Percentiles rank a stretch among this genome's conserved stretches.
These are phyloP conservation scores for Ceryle rudis DNA, from an alignment of 2,797 vertebrate genomes.

Conservation along the genomic window DNA sequence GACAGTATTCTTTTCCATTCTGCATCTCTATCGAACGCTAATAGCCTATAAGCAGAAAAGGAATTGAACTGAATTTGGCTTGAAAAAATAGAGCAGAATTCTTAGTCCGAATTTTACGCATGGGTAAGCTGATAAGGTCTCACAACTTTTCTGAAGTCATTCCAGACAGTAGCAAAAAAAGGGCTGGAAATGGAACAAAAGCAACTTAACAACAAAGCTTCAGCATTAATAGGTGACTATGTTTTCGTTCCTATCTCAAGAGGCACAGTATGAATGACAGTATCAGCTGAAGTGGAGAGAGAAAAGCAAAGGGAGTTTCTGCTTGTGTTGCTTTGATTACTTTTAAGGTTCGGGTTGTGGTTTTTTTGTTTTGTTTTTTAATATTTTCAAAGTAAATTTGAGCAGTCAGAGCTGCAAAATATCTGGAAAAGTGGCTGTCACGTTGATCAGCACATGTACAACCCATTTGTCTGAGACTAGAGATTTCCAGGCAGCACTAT, in stretches of 20 bases:
- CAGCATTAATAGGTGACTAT: background rate
- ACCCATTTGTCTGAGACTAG: background rate
- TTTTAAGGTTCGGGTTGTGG: background rate
- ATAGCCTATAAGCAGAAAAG: background rate
- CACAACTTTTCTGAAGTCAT: background rate
- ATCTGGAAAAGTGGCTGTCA: background rate
- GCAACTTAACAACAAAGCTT: background rate
- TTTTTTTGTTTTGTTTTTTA: too few species aligned
- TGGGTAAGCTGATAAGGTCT: background rate
- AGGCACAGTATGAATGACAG: background rate
- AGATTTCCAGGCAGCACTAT: background rate
- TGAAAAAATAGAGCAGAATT: conserved; percentile 4
- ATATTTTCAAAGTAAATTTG: background rate
- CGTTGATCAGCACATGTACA: background rate
- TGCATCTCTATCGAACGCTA: background rate
- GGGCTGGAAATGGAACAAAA: background rate
- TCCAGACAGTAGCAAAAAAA: background rate
- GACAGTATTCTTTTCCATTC: background rate
- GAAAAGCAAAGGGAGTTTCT: background rate
- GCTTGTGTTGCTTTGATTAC: background rate
- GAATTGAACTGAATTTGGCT: background rate
- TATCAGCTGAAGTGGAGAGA: background rate
- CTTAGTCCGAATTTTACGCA: background rate
- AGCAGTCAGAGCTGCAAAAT: background rate
- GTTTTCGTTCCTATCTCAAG: background rate